Conservation (phyloP, 1,140 invertebrate genomes). For the Drosophila asahinai region DNA sequence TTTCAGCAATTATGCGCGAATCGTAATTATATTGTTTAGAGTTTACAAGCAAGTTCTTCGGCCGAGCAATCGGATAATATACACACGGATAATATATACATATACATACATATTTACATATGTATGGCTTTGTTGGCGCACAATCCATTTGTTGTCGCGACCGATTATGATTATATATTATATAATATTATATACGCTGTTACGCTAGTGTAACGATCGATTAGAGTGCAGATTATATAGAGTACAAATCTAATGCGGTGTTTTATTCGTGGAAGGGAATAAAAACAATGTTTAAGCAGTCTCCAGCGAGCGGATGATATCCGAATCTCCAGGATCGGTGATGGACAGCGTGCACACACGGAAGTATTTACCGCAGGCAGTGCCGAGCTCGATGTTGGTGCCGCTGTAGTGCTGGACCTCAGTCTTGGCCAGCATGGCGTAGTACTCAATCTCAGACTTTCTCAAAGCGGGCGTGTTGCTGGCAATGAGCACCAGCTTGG, state of each 20-base stretch:
- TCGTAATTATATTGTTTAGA: conserved; percentile 17
- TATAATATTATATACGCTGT: conserved; percentile 32
- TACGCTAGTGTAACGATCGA: conserved; percentile 38
- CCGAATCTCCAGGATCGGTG: conserved; percentile 99
- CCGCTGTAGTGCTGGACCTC: conserved; percentile 99
- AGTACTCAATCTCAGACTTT: conserved; percentile 99
- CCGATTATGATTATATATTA: conserved; percentile 42
- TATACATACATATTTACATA: conserved; percentile 32
- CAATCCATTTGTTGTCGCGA: conserved; percentile 17
- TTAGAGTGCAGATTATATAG: conserved; percentile 45
- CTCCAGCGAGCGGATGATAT: conserved; percentile 89
- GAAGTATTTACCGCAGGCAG: conserved; percentile 99
- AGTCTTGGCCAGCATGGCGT: conserved; percentile 99
- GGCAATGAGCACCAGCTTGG: conserved; percentile 99
- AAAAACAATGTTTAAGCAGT: too few relatives aligned
- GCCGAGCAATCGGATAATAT: conserved; percentile 15
- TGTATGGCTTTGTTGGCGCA: conserved; percentile 31
- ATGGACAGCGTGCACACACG: conserved; percentile 99
- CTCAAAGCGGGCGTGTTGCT: conserved; percentile 99
- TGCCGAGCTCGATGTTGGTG: conserved; percentile 99
- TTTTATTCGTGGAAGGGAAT: background rate
- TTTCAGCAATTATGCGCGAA: conserved; percentile 5
- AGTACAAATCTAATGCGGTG: conserved; percentile 31
- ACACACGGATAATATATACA: conserved; percentile 14
- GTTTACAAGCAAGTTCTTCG: background rate